phyloP scores from a whole-genome alignment of 2,797 vertebrate genomes.

The Peromyscus aztecus region DNA sequence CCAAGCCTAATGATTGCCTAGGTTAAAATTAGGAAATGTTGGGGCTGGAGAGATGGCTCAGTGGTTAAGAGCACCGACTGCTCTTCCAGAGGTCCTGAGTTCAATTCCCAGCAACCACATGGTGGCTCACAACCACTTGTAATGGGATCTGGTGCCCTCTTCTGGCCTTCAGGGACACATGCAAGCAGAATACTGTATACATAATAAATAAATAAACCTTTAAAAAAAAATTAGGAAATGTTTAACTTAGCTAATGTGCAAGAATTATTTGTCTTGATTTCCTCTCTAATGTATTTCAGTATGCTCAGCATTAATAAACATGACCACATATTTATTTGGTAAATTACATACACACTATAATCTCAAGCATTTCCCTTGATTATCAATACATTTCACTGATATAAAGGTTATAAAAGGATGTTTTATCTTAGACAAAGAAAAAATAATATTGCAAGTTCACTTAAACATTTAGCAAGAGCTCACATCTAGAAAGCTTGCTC shows the following conservation, averaged over 20 bases:
- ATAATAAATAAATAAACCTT: too few relatives aligned
- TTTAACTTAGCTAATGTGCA: background rate
- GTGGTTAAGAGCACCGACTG: too few relatives aligned
- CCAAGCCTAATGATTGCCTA: too few relatives aligned
- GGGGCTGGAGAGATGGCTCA: too few relatives aligned
- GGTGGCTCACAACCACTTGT: too few relatives aligned
- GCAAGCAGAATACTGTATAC: too few relatives aligned
- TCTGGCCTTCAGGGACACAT: too few relatives aligned
- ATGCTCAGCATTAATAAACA: background rate
- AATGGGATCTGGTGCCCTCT: too few relatives aligned
- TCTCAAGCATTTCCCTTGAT: background rate
- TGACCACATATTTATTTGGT: background rate
- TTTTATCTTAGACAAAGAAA: background rate
- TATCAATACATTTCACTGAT: background rate
- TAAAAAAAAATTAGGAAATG: background rate
- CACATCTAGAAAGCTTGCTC: background rate
- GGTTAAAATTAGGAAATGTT: too few relatives aligned
- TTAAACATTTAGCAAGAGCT: background rate
- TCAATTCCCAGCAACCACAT: too few relatives aligned
- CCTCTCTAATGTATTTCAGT: background rate
- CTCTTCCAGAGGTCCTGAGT: too few relatives aligned
- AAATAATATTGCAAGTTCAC: background rate
- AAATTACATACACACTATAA: background rate
- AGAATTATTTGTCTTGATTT: background rate
- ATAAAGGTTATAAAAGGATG: background rate